Evolutionary conservation across 2,888 invertebrate genomes (phyloP).

Genomic region (Philopedon plagiatum): DNA sequence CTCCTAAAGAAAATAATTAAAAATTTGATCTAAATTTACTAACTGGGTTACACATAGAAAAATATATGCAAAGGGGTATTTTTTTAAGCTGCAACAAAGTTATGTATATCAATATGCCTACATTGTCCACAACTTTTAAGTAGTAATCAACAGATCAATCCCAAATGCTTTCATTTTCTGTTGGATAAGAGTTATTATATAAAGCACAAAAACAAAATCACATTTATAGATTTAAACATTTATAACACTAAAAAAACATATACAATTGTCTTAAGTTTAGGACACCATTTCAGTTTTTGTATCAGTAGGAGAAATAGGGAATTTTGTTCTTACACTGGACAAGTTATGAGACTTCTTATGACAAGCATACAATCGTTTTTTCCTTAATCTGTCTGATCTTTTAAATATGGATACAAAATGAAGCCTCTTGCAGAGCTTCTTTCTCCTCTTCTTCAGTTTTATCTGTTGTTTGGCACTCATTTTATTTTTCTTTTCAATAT

Average conservation of each 20-base stretch:
- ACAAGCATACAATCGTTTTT: conserved; percentile 11
- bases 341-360: conserved; percentile 6
- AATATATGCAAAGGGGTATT: conserved; percentile 14
- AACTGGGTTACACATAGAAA: conserved; percentile 8
- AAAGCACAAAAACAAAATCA: not conserved
- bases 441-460: conserved; percentile 6
- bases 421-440: not conserved
- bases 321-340: conserved; percentile 2
- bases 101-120: not conserved
- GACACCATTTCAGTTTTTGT: not conserved
- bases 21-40: not conserved
- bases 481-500: not conserved
- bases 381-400: conserved; percentile 10
- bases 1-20: not conserved
- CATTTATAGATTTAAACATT: not conserved
- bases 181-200: not conserved
- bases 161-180: not conserved
- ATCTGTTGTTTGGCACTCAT: not conserved
- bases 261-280: not conserved
- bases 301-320: not conserved
- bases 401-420: conserved; percentile 20
- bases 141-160: not conserved
- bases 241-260: conserved; percentile 3
- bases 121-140: not conserved
- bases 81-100: conserved; percentile 12